A percentile compares a stretch with the other conserved stretches of the same genome.
Evolutionary conservation across 2,797 vertebrate species (phyloP).

Genomic region (Pelodytes ibericus): DNA sequence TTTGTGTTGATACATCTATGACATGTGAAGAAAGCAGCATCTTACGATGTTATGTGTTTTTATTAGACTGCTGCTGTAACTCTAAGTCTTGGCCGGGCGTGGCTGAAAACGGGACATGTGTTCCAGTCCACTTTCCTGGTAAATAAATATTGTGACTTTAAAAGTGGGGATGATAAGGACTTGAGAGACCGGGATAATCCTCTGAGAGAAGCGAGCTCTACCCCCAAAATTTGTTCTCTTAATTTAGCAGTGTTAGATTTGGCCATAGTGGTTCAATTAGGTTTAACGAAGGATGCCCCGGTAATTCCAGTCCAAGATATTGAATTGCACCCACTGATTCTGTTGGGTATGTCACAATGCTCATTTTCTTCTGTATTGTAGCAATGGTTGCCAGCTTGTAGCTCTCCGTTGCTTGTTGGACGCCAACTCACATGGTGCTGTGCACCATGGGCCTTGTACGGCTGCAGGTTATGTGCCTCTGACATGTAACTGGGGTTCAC

Average conservation of each 20-base stretch:
- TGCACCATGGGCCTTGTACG: too few relatives aligned
- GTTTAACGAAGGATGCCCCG: not conserved
- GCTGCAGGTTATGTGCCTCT: not conserved
- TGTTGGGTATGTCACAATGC: too few relatives aligned
- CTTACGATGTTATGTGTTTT: slow-evolving; percentile 55
- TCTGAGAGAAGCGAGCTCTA: slow-evolving; percentile 30
- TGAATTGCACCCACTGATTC: not conserved
- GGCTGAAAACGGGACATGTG: slow-evolving; percentile 57
- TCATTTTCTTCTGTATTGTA: too few relatives aligned
- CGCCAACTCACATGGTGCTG: not conserved
- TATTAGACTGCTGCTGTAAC: slow-evolving; percentile 56
- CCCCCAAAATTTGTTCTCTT: not conserved
- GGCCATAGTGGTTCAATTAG: not conserved
- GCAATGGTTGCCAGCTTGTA: not conserved
- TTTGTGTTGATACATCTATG: slow-evolving; percentile 51
- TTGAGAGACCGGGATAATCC: slow-evolving; percentile 49
- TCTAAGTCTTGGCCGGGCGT: slow-evolving; percentile 55
- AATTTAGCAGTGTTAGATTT: slow-evolving; percentile 25
- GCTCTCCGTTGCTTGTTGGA: too few relatives aligned
- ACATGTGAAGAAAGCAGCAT: slow-evolving; percentile 30
- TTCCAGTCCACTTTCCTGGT: slow-evolving; percentile 58
- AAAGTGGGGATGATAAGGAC: slow-evolving; percentile 41
- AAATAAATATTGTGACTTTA: slow-evolving; percentile 45
- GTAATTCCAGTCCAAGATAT: slow-evolving; percentile 34
- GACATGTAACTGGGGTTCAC: not conserved